These are phyloP conservation scores for Aquatica leii DNA, from an alignment of 2,888 invertebrate species.

Conservation along the genomic window DNA sequence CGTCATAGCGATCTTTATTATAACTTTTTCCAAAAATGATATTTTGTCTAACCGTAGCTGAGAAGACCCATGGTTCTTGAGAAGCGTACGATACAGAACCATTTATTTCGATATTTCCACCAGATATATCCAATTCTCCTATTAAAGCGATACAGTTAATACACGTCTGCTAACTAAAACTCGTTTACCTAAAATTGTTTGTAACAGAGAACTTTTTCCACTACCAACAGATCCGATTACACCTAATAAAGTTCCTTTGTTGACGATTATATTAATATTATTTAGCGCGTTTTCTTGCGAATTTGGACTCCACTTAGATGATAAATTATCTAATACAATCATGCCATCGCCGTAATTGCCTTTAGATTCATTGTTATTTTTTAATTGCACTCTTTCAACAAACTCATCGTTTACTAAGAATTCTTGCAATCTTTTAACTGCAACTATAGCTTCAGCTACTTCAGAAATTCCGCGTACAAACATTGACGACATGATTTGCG, in stretches of 20 bases:
- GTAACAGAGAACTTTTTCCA: slow-evolving; percentile 73
- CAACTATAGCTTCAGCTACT: slow-evolving; percentile 61
- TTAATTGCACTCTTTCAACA: slow-evolving; percentile 36
- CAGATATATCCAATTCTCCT: slow-evolving; percentile 67
- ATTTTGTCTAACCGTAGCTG: slow-evolving; percentile 81
- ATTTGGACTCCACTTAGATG: slow-evolving; percentile 55
- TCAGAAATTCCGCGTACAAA: slow-evolving; percentile 63
- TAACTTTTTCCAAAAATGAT: slow-evolving; percentile 81
- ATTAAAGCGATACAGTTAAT: slow-evolving; percentile 52
- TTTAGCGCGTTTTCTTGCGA: slow-evolving; percentile 54
- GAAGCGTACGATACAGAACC: slow-evolving; percentile 78
- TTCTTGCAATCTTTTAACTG: slow-evolving; percentile 59
- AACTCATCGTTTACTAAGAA: slow-evolving; percentile 58
- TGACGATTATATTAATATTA: slow-evolving; percentile 50
- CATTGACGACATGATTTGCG: slow-evolving; percentile 67
- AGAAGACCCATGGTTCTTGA: slow-evolving; percentile 88
- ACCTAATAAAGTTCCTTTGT: slow-evolving; percentile 60
- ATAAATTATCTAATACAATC: slow-evolving; percentile 50
- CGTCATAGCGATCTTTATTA: slow-evolving; percentile 67
- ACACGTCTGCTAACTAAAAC: background rate
- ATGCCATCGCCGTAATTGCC: slow-evolving; percentile 47
- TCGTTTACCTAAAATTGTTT: slow-evolving; percentile 78
- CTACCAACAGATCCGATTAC: slow-evolving; percentile 68
- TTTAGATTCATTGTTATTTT: slow-evolving; percentile 47
- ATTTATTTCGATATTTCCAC: slow-evolving; percentile 70